Percentiles rank a stretch among this genome's conserved stretches.
Conservation (phyloP, 2,113 vertebrate species). For the Brienomyrus brachyistius region DNA sequence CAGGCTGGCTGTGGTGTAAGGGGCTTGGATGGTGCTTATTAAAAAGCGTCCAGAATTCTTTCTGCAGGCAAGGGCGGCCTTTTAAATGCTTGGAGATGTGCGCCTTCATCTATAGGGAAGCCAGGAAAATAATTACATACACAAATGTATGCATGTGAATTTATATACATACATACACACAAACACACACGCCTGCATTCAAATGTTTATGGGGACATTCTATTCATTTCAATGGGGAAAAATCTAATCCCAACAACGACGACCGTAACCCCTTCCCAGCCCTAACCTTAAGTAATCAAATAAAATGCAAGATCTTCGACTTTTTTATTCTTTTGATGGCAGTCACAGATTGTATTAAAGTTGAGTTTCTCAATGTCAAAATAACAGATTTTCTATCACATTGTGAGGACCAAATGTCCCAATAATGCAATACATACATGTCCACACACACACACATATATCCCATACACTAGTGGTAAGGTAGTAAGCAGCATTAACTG, state of each 20-base stretch:
- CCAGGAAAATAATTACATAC: background rate
- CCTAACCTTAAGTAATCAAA: no score
- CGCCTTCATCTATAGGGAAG: constrained; percentile 64
- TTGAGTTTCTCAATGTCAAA: background rate
- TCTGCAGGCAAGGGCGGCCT: constrained; percentile 69
- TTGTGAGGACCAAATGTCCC: background rate
- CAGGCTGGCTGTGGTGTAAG: constrained; percentile 55
- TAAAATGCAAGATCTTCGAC: background rate
- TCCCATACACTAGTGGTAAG: no score
- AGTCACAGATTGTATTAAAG: background rate
- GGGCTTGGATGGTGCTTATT: constrained; percentile 63
- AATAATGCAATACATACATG: background rate
- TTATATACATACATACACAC: no score
- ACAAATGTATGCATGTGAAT: background rate
- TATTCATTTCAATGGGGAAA: background rate
- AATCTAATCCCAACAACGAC: background rate
- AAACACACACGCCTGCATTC: background rate
- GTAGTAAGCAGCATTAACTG: no score
- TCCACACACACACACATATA: no score
- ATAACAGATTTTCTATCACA: background rate
- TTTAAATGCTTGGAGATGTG: constrained; percentile 74
- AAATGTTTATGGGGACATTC: background rate
- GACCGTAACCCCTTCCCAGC: no score
- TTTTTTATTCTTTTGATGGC: background rate
- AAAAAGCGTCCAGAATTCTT: constrained; percentile 75